Evolutionary conservation across 2,797 vertebrate genomes (phyloP), one percentile per base, ranked within the genome.

Genomic region (Epinephelus malabaricus): DNA sequence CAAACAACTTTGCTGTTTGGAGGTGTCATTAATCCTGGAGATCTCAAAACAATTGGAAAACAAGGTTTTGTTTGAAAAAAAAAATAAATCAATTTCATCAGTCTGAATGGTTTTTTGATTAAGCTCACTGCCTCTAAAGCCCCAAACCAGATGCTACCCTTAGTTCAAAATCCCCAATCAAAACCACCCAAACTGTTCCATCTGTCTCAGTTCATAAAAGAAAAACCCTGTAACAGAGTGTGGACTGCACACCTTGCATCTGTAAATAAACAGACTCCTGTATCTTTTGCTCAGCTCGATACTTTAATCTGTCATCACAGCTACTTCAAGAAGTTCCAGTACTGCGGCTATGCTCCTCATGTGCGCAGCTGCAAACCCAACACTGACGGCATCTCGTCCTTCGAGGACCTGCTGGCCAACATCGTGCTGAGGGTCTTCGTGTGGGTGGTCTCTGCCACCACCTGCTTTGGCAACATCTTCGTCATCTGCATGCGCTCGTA

Each of bases 311-410:
- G 1, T 14, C 9, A 6, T 54, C 21, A 6, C 83, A 99, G 98
- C 90, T 99, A 99, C 88, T 99, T 99, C 88, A 99, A 98, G 95
- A 99, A 97, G 87, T 99, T 99, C 95, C 98, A 99, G 90, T 99
- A 99, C 86, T 99, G 98, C 56, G 97, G 97, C 8, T 98, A 98
- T 5, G 97, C 98, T 3, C 97, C 98, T 17, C 98, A 99, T 0
- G 97, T 99, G 49, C 97, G 98, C 75, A 99, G 97, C 94, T 99
- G 98, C 87, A 99, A 99, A 74, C 98, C 98, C 67, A 99, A 99
- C 92, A 99, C 97, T 0, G 98, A 99, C n/a, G 98, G 98, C 68
- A 98, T 99, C 87, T 99, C 98, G 0, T 99, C 98, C 54, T 95
- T 99, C 0, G 98, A 99, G 89, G 96, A 99, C 56, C 96, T 99